phyloP scores from a whole-genome alignment of 1,140 invertebrate genomes.

The Littorina saxatilis region DNA sequence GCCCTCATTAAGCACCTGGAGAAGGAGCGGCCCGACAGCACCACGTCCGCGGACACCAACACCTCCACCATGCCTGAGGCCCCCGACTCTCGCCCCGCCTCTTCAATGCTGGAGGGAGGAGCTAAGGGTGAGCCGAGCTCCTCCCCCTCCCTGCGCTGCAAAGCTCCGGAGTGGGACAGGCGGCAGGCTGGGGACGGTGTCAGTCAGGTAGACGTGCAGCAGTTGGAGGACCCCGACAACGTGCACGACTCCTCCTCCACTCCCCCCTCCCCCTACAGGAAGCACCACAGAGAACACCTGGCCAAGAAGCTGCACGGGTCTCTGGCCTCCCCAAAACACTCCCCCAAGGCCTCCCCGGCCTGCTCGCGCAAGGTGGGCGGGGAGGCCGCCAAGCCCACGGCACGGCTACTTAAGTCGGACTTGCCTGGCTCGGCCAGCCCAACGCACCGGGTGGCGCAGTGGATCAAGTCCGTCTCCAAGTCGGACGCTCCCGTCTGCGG shows the following conservation, averaged over 20 bases:
- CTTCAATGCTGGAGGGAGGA: constrained; percentile 52
- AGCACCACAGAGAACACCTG: constrained; percentile 28
- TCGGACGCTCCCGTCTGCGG: constrained; percentile 7
- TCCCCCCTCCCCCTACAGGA: constrained; percentile 15
- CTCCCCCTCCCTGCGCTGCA: neutral
- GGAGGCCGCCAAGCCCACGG: constrained; percentile 28
- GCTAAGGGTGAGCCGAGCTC: neutral
- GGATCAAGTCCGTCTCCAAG: constrained; percentile 68
- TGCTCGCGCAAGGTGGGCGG: constrained; percentile 48
- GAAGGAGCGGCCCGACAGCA: constrained; percentile 64
- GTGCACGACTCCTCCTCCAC: neutral
- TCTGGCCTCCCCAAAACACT: constrained; percentile 58
- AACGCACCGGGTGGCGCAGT: constrained; percentile 68
- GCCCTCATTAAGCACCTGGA: constrained; percentile 53
- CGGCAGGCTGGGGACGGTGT: constrained; percentile 27
- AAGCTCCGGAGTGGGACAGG: neutral
- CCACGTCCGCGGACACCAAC: constrained; percentile 61
- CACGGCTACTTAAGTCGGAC: constrained; percentile 51
- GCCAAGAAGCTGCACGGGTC: constrained; percentile 52
- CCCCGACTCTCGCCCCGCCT: constrained; percentile 61
- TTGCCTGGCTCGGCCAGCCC: constrained; percentile 56
- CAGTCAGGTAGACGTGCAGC: constrained; percentile 20
- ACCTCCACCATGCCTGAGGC: constrained; percentile 56
- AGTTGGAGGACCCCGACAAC: neutral
- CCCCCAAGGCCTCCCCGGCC: constrained; percentile 56